Base-by-base conservation (phyloP, 2,113 vertebrate genomes). In the Psilopsiagon aymara region DNA sequence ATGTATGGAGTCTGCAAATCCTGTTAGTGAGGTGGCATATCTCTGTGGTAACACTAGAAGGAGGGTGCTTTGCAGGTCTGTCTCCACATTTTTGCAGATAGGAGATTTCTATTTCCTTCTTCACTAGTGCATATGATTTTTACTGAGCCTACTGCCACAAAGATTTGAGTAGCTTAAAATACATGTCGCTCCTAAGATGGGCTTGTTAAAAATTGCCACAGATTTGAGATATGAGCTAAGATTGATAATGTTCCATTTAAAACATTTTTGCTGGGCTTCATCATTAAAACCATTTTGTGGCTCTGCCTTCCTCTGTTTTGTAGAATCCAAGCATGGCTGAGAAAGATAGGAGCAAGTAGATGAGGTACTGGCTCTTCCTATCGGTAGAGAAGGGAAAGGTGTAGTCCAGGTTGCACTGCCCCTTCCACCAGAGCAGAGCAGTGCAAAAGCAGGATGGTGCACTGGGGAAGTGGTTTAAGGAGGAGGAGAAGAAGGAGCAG, bases 1-100 rank as follows among this genome's bases (percentile, higher is more conserved):
- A 9, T 81, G 17, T 13, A 17, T 35, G 25, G 41, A 76, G 29
- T 28, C 63, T 76, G 92, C 41, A 83, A 77, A 76, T 51, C 33
- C 33, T 33, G 35, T 29, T 59, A 37, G 33, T 43, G 35, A 82
- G 53, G 15, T 2, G 0, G 7, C 2, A 0, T 35, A 1, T 66
- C 29, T 6, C 1, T 29, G 19, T 41, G 27, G 12, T 41, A 35
- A 4, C 51, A 27, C 21, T 60, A 59, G 43, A 41, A 71, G 11
- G 17, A 94, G 25, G 24, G 13, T n/a, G 11, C 62, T 94, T 77
- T 90, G n/a, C 41, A 68, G 33, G 17, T 79, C 8, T 85, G 21
- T 17, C 29, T 59, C 28, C 4, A 3, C 9, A 4, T 86, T 92
- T 75, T 49, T 75, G 28, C 0, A 1, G 46, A 25, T 8, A 41